Base-by-base conservation (phyloP, 2,113 vertebrate species). In the Halichoeres trimaculatus region DNA sequence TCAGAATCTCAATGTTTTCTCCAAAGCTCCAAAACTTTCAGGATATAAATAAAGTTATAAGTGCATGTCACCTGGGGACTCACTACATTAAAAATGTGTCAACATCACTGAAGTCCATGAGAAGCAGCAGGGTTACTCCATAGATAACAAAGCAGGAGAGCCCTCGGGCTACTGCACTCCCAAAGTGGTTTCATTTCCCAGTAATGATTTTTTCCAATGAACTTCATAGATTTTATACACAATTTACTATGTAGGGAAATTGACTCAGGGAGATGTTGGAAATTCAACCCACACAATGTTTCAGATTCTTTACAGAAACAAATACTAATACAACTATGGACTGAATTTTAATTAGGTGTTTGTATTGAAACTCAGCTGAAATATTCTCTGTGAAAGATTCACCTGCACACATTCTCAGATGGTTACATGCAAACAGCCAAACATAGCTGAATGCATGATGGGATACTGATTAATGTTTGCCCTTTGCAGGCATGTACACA, bases 401-500 rank as follows among this genome's bases (percentile, higher is more conserved):
- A 41, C 20, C 4, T 9, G 9, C 8, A 63, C 43, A 62, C 22
- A 59, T 24, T 24, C 22, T 20, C 30, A 26, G 4, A 52, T 9
- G 23, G 12, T 11, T 41, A n/a, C 12, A 12, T 50, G 19, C 35
- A 52, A 19, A 61, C 50, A 0, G n/a, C 16, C n/a, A 61, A 52
- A 81, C 47, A 54, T 41, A 35, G 20, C 23, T 23, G 19, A 78
- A 67, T 61, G 70, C 66, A 59, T 45, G 64, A 56, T 71, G 36
- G 57, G 70, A 64, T 71, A 55, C 51, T 74, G 66, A 85, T 52
- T 75, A 55, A 75, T 70, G 56, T 80, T 77, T 78, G 79, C 63
- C 48, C 64, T 85, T 84, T 84, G 54, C 71, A 76, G 70, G 16
- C 56, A 62, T 66, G n/a, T 38, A 35, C 30, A 48, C 23, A 76